Evolutionary conservation across 2,113 vertebrate genomes (phyloP).

Genomic region (Phrynocephalus versicolor): DNA sequence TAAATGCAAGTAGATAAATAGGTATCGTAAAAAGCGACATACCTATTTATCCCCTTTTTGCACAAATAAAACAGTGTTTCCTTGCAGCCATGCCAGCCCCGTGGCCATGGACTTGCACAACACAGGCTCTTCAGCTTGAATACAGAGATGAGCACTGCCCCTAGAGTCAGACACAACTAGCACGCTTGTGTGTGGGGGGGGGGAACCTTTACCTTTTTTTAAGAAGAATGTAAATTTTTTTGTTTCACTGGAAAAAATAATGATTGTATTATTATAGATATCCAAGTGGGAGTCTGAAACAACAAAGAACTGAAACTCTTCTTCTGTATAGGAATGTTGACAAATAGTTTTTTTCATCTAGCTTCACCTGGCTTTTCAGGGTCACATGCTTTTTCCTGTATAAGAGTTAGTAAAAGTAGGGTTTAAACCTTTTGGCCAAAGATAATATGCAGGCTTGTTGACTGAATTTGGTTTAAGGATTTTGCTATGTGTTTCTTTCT

Average conservation of each 20-base stretch:
- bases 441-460: neutral
- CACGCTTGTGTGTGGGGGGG: no score
- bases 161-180: no score
- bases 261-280: neutral
- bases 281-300: neutral
- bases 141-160: no score
- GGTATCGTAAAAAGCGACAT: no score
- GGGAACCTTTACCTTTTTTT: neutral
- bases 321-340: neutral
- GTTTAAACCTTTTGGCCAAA: neutral
- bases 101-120: no score
- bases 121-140: no score
- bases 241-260: neutral
- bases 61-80: no score
- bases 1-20: no score
- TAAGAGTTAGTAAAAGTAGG: neutral
- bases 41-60: no score
- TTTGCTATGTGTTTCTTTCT: neutral
- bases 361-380: neutral
- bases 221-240: neutral
- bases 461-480: neutral
- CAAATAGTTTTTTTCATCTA: neutral
- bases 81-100: no score
- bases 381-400: neutral
- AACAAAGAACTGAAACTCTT: neutral